phyloP scores from a whole-genome alignment of 2,888 invertebrate genomes.

The Drosophila imparisetae region DNA sequence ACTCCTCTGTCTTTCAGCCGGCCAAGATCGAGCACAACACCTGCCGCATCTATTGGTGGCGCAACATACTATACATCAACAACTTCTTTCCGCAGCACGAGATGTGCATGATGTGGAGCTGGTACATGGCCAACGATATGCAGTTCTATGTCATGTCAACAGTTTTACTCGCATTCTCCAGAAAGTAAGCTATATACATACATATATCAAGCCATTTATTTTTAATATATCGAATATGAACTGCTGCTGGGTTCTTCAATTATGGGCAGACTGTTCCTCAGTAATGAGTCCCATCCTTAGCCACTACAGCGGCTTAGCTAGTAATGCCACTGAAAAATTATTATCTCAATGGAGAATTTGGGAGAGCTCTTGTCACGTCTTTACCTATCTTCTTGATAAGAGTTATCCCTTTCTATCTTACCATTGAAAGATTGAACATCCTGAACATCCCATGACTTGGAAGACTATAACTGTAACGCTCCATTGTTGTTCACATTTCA shows the following conservation, averaged over 20 bases:
- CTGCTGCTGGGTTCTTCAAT: not conserved
- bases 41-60: conserved; percentile 93
- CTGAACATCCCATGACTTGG: no score
- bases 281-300: not conserved
- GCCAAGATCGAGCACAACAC: conserved; percentile 89
- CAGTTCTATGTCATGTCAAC: conserved; percentile 91
- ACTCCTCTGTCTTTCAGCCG: conserved; percentile 90
- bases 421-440: no score
- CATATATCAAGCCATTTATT: not conserved
- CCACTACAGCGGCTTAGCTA: not conserved
- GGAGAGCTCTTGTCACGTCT: not conserved
- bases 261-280: not conserved
- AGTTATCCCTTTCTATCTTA: not conserved
- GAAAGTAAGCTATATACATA: conserved; percentile 86
- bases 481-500: conserved; percentile 67
- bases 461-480: not conserved
- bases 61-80: conserved; percentile 93
- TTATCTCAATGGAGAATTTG: not conserved
- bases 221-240: no score
- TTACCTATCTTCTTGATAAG: not conserved
- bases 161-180: conserved; percentile 88
- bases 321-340: not conserved
- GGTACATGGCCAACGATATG: conserved; percentile 93
- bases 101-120: conserved; percentile 93
- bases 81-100: conserved; percentile 91